Base-by-base conservation (phyloP, 2,888 invertebrate species). In the Tenthredo amoena region DNA sequence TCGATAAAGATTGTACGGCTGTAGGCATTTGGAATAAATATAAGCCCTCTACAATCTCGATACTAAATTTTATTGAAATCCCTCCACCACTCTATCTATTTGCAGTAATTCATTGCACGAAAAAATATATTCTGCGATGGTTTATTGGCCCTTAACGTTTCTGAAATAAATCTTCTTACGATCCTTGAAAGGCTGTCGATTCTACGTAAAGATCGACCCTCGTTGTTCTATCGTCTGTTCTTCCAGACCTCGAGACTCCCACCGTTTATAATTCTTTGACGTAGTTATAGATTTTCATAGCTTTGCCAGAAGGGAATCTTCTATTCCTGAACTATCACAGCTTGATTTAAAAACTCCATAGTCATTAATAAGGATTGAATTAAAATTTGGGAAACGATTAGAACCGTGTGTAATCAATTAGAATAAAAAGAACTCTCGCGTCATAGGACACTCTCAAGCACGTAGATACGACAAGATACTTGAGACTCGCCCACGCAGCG, bases 401-500 rank as follows among this genome's bases (percentile, higher is more conserved):
- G 47, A 34, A 50, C 15, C 76, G n/a, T 50, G n/a, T 18, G 31
- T 77, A 77, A 34, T 77, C 15, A 55, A 55, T 15, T 77, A 34
- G 18, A 77, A 26, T 31, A 55, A 31, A 77, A 34, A 34, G 12
- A 77, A 77, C 26, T 77, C 55, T 77, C 55, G 31, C 34, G 34
- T 77, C 77, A 77, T 77, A n/a, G 31, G 55, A 55, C 31, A 55
- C 77, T 55, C 50, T 55, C n/a, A 34, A 77, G 55, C 55, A 55
- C 34, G 26, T n/a, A 55, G 34, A 77, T 55, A 9, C 18, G 77
- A 77, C 50, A 50, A 34, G 77, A 55, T 55, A 77, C 77, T 50
- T 50, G 77, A 50, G 34, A 21, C 77, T 62, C 90, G 88, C 90
- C 89, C 88, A 90, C 90, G 86, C 87, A 87, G 88, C 89, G 90